Evolutionary conservation across 1,140 invertebrate species (phyloP), one percentile per base, ranked within the genome.

Genomic region (Patella vulgata): DNA sequence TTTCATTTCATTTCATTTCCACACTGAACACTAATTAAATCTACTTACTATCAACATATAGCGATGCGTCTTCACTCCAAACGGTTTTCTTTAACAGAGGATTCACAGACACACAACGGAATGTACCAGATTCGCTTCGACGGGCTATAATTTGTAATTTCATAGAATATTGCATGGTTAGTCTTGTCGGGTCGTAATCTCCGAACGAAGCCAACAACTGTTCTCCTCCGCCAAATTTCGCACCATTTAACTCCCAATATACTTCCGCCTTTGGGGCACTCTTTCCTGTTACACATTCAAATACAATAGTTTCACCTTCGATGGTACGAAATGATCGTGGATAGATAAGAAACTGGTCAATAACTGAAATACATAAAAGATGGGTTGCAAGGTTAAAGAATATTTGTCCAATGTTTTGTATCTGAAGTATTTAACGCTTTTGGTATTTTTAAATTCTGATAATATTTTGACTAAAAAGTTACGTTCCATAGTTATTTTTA

Each of bases 221-320:
- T 21, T 43, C 51, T 14, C 68, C 74, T 1, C 47, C 63, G n/a
- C 19, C 25, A 28, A 74, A 68, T 28, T 11, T 14, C 12, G 40
- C 43, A 11, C 67, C 70, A 50, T 78, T 56, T 30, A 50, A 40
- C 44, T 71, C 64, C 76, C 74, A 78, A 51, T 48, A 68, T 3
- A 74, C 61, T 28, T 43, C 27, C 21, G 69, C 60, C 23, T 47
- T 50, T 23, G 74, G 74, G 28, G 71, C 68, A 65, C 71, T 72
- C 21, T 63, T 52, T n/a, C 74, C 74, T 8, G 68, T 71, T 48
- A 71, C 62, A 53, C 74, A 76, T n/a, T 67, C 64, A 52, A 76
- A 64, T 14, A 54, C 53, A n/a, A 62, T 56, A 6, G 48, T 42
- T 11, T 69, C 62, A 33, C 56, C 65, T 39, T 63, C 48, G 1